Percentiles rank a stretch among this genome's conserved stretches.
These are phyloP conservation scores for Pterocles gutturalis DNA, from an alignment of 2,113 vertebrate genomes.

Conservation along the genomic window DNA sequence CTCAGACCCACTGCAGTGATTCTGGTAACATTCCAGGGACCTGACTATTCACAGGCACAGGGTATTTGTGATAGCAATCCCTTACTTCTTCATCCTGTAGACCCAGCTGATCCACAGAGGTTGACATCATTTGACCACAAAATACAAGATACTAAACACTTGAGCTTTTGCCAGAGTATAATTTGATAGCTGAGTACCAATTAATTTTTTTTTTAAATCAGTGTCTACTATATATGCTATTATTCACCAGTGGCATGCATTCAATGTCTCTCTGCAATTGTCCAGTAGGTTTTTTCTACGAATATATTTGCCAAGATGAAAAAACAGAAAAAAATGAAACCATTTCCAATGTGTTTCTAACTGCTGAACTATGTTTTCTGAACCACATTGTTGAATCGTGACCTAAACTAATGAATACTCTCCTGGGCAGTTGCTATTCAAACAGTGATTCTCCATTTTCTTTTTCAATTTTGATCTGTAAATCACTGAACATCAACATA, in stretches of 20 bases:
- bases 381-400: neutral
- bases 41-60: neutral
- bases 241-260: neutral
- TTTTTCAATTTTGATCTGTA: neutral
- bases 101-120: neutral
- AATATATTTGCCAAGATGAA: conserved; percentile 15
- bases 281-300: neutral
- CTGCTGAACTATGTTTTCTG: conserved; percentile 1
- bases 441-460: neutral
- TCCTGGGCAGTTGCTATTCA: neutral
- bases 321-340: conserved; percentile 29
- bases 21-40: neutral
- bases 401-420: conserved; percentile 2
- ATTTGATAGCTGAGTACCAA: neutral
- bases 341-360: neutral
- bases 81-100: neutral
- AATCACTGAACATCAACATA: neutral
- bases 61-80: conserved; percentile 7
- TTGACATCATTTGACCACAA: conserved; percentile 55
- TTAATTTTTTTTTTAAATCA: conserved; percentile 1
- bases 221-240: neutral
- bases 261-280: neutral
- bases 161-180: neutral
- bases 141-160: neutral
- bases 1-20: neutral